These are phyloP conservation scores for Xylocampa areola DNA, from an alignment of 2,888 invertebrate species.

Conservation along the genomic window DNA sequence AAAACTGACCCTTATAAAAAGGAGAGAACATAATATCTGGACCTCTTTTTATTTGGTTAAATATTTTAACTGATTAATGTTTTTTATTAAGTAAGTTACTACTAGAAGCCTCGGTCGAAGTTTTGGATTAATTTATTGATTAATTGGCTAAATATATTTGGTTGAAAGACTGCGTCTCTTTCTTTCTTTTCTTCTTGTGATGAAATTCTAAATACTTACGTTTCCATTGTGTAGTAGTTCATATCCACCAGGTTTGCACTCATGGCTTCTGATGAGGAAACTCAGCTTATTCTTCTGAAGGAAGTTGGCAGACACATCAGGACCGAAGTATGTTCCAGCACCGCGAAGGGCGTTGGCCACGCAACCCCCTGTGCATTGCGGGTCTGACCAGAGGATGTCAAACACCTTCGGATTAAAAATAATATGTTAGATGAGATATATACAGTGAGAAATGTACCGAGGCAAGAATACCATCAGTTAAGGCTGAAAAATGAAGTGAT, in stretches of 20 bases:
- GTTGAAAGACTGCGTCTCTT: no score
- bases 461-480: no score
- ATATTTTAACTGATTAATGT: not conserved
- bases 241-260: slow-evolving; percentile 97
- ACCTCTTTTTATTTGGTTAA: not conserved
- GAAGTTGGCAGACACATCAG: slow-evolving; percentile 95
- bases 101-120: no score
- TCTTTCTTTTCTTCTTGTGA: no score
- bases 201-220: no score
- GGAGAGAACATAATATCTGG: not conserved
- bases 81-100: no score
- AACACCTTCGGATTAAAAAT: slow-evolving; percentile 92
- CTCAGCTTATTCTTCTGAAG: slow-evolving; percentile 93
- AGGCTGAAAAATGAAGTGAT: no score
- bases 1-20: not conserved
- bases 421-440: slow-evolving; percentile 2
- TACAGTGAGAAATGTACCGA: no score
- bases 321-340: slow-evolving; percentile 98
- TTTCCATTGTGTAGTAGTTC: slow-evolving; percentile 95
- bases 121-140: no score
- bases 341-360: slow-evolving; percentile 95
- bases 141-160: no score
- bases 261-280: slow-evolving; percentile 96
- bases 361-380: slow-evolving; percentile 94
- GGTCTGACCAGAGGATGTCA: slow-evolving; percentile 98